Evolutionary conservation across 1,140 invertebrate genomes (phyloP), one percentile per base, ranked within the genome.

Genomic region (Meteorus sp.): DNA sequence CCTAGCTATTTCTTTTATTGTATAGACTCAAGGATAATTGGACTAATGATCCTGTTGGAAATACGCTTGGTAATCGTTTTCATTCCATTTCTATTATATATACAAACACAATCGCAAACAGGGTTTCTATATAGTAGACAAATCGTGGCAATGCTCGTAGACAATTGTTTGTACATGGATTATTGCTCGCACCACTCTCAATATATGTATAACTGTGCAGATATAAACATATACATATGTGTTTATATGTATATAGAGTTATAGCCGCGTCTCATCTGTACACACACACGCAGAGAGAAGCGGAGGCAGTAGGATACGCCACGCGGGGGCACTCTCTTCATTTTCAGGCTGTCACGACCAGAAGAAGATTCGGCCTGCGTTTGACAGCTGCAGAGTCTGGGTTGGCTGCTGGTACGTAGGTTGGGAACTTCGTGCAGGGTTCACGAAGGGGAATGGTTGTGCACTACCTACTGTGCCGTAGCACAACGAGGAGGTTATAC

Each of bases 301-400:
- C 29, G 13, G n/a, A 19, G 65, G 7, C 15, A 39, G 35, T 15
- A 15, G 53, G 52, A 56, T 56, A 54, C 53, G 47, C 39, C 57
- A 60, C 57, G 35, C 29, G 29, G 57, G 72, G 71, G 73, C 68
- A 77, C 75, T 78, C 76, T 78, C 78, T 80, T 80, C 78, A 80
- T 80, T 80, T 78, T 76, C 78, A 78, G 78, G 73, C 78, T 80
- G 78, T 80, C 78, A 80, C 72, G 71, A 78, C 66, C 78, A 80
- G 76, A 78, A 78, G 76, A 80, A 80, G 78, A 80, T 80, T 78
- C 73, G 72, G 72, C 61, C 76, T 80, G 78, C 72, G 76, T 80
- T 80, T 80, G 78, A 80, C 78, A 78, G 77, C 74, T 76, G 73
- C 74, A 77, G 72, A 74, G 73, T 74, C 72, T 77, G 76, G 75